Evolutionary conservation across 2,113 vertebrate species (phyloP).

Genomic region (Myanophis thanlyinensis): DNA sequence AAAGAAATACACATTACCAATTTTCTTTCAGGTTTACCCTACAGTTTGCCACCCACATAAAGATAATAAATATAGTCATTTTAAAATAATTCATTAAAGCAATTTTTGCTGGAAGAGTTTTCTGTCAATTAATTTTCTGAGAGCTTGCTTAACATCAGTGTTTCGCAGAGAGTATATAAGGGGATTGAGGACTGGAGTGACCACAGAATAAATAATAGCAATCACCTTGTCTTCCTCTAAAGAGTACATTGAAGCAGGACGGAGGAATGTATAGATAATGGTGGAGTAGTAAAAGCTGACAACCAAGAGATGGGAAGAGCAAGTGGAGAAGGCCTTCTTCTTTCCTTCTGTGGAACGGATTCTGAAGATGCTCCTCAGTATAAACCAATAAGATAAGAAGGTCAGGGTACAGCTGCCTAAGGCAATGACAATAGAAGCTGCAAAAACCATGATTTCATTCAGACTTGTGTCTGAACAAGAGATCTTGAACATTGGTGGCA

Average conservation of each 20-base stretch:
- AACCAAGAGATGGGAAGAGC: slow-evolving; percentile 54
- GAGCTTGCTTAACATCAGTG: slow-evolving; percentile 10
- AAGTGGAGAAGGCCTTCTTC: slow-evolving; percentile 56
- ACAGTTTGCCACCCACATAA: background rate
- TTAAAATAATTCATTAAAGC: background rate
- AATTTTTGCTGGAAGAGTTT: background rate
- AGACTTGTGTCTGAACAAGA: slow-evolving; percentile 40
- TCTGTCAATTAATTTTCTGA: background rate
- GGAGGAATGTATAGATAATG: slow-evolving; percentile 38
- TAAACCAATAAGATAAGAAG: slow-evolving; percentile 46
- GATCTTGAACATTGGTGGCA: slow-evolving; percentile 52
- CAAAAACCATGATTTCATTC: slow-evolving; percentile 48
- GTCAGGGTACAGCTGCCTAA: slow-evolving; percentile 46
- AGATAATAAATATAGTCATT: background rate
- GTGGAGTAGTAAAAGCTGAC: slow-evolving; percentile 51
- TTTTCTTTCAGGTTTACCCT: background rate
- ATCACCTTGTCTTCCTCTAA: slow-evolving; percentile 18
- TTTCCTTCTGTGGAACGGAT: slow-evolving; percentile 43
- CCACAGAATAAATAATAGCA: slow-evolving; percentile 13
- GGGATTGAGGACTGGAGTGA: slow-evolving; percentile 10
- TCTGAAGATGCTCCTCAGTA: slow-evolving; percentile 41
- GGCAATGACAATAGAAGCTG: slow-evolving; percentile 42
- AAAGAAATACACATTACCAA: background rate
- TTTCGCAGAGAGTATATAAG: slow-evolving; percentile 18
- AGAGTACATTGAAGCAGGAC: slow-evolving; percentile 36